Conservation (phyloP, 2,113 vertebrate genomes). For the Gymnogyps californianus region DNA sequence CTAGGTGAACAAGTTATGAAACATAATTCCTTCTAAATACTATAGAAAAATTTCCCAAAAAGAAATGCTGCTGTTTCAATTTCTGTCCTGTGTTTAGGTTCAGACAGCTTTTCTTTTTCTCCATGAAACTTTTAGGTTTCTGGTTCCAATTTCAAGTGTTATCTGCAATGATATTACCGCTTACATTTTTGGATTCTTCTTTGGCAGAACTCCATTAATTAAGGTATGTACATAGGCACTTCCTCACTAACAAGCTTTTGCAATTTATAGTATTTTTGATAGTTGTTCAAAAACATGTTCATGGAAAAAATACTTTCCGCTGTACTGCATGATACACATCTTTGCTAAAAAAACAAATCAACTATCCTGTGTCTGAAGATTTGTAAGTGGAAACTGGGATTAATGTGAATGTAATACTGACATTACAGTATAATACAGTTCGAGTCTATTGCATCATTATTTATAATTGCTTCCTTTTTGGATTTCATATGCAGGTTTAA, state of each 20-base stretch:
- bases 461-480: not conserved
- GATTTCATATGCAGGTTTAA: not conserved
- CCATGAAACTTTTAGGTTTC: conserved; percentile 80
- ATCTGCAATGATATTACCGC: conserved; percentile 98
- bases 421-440: not conserved
- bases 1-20: not conserved
- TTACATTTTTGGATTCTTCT: conserved; percentile 98
- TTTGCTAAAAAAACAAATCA: not conserved
- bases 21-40: not conserved
- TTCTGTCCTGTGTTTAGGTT: not conserved
- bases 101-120: not conserved
- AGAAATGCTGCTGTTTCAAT: not conserved
- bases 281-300: not conserved
- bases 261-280: not conserved
- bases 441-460: not conserved
- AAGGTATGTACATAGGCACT: conserved; percentile 79
- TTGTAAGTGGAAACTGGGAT: not conserved
- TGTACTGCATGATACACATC: not conserved
- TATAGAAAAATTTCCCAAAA: not conserved
- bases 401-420: not conserved
- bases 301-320: not conserved
- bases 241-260: not conserved
- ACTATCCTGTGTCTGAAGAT: not conserved
- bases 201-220: conserved; percentile 95
- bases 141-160: conserved; percentile 95